Base-by-base conservation (phyloP, 2,797 vertebrate species). In the Ctenopoma multispine region DNA sequence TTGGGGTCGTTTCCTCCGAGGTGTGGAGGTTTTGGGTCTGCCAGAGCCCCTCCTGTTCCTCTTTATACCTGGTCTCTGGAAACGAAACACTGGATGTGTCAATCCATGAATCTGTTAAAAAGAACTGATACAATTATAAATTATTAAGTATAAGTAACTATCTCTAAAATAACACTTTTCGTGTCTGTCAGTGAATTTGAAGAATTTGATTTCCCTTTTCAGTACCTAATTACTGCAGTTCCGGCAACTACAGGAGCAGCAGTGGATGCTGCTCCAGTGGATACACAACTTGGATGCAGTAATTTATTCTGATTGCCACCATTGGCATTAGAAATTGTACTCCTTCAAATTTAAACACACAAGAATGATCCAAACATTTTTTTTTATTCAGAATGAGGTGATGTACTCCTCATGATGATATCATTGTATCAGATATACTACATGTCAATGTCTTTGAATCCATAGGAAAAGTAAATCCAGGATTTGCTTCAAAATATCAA, bases 1-100 rank as follows among this genome's bases (percentile, higher is more conserved):
- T 54, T 83, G 69, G 14, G 31, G 9, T 10, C 60, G 14, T 14
- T 70, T 87, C 79, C 46, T 63, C 43, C 63, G 72, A 18, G 86
- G 79, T 59, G 75, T 92, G 36, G 59, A 62, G 17, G 61, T 75
- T 44, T 49, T 67, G 47, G 70, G 21, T 63, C 83, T 63, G 51
- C 72, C 75, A 47, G 68, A 60, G 44, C 60, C 84, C 60, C 31
- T 80, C 14, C 29, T 77, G 58, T 67, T 91, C 62, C 77, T 90
- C 47, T 60, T 90, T 3, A 55, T 62, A 58, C 44, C 11, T 7
- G 76, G 73, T 63, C 78, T 90, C 94, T 96, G 77, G 65, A 66
- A 65, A 49, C 41, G 79, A 31, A 59, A 59, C 11, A 59, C 8
- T 0, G 2, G n/a, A 17, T 13, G 21, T 21, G 5, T 65, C 24